Evolutionary conservation across 2,888 invertebrate species (phyloP).

Genomic region (Coenonympha glycerion): DNA sequence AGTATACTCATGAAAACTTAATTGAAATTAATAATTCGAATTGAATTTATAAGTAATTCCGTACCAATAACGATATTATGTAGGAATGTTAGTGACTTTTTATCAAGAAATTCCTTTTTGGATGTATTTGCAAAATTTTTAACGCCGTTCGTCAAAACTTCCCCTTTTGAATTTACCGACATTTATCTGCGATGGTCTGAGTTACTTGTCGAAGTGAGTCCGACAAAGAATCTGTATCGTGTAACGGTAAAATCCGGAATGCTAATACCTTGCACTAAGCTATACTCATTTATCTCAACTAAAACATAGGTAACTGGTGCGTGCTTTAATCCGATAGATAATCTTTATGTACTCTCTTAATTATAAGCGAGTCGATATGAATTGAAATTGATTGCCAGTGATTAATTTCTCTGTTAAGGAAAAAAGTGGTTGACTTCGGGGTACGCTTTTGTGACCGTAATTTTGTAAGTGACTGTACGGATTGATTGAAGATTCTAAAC

Average conservation of each 20-base stretch:
- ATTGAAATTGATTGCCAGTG: conserved; percentile 35
- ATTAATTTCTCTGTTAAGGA: conserved; percentile 30
- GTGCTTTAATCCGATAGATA: conserved; percentile 41
- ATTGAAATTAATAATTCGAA: no score
- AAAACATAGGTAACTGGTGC: conserved; percentile 42
- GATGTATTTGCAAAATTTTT: no score
- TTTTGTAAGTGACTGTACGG: conserved; percentile 7
- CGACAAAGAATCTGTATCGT: conserved; percentile 57
- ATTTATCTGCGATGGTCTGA: neutral
- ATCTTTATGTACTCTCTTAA: conserved; percentile 38
- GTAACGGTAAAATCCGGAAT: conserved; percentile 46
- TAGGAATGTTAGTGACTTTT: no score
- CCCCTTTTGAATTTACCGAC: no score
- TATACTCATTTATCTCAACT: conserved; percentile 54
- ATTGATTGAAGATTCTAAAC: neutral
- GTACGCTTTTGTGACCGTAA: conserved; percentile 17
- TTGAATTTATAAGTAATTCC: no score
- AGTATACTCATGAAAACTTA: no score
- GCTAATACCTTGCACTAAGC: conserved; percentile 47
- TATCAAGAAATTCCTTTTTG: no score
- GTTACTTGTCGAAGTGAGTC: conserved; percentile 34
- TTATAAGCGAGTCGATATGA: conserved; percentile 35
- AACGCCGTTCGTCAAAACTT: no score
- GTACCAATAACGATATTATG: no score
- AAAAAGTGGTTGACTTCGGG: conserved; percentile 21